Conservation (phyloP, 2,888 invertebrate species). For the Ferrisia virgata region DNA sequence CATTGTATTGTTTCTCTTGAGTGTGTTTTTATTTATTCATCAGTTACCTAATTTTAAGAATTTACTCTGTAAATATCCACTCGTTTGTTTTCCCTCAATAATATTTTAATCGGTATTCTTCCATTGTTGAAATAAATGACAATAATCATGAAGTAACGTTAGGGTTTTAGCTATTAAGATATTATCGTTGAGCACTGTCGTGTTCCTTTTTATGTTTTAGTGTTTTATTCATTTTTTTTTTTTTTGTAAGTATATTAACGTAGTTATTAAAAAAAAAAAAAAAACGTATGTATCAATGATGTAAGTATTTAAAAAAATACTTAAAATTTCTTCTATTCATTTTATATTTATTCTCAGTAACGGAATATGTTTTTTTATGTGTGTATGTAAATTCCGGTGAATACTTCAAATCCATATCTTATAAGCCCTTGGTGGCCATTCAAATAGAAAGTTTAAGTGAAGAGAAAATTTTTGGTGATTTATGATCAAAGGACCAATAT, state of each 20-base stretch:
- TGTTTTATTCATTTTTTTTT: not conserved
- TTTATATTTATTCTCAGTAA: not conserved
- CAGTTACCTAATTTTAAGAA: constrained; percentile 8
- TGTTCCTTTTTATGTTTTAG: constrained; percentile 26
- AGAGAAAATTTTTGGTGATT: not conserved
- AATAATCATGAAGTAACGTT: not conserved
- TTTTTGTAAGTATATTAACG: not conserved
- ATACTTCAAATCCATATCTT: not conserved
- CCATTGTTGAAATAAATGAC: constrained; percentile 27
- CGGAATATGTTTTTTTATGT: not conserved
- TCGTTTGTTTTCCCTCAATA: not conserved
- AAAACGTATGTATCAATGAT: too few relatives aligned
- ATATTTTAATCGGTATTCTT: constrained; percentile 10
- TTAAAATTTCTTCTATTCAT: too few relatives aligned
- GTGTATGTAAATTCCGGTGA: not conserved
- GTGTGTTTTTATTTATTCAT: not conserved
- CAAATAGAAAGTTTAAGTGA: not conserved
- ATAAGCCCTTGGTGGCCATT: not conserved
- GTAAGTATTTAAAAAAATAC: too few relatives aligned
- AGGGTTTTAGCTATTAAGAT: constrained; percentile 2
- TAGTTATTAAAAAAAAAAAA: too few relatives aligned
- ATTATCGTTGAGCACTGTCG: constrained; percentile 2
- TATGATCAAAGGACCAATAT: not conserved
- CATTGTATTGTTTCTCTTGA: not conserved
- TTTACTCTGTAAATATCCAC: constrained; percentile 8